Percentiles rank a stretch among this genome's conserved stretches.
These are phyloP conservation scores for Thaumatotibia leucotreta DNA, from an alignment of 1,140 invertebrate species.

Conservation along the genomic window DNA sequence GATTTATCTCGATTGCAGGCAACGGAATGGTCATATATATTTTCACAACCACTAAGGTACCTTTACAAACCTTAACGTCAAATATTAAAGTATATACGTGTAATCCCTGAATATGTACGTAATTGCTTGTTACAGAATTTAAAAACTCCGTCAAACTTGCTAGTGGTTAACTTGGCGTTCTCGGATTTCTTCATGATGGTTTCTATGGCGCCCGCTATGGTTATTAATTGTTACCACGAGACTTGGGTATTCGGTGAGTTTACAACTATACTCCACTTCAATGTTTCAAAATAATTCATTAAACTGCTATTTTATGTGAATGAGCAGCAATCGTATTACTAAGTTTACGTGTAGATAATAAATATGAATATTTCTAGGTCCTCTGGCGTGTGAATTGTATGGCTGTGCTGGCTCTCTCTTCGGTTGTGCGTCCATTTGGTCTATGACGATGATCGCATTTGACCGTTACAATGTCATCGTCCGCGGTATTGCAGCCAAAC, in stretches of 20 bases:
- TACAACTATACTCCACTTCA: neutral
- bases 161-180: conserved; percentile 91
- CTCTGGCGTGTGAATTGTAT: conserved; percentile 89
- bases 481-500: conserved; percentile 82
- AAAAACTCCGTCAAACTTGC: conserved; percentile 89
- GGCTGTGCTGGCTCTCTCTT: conserved; percentile 88
- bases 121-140: conserved; percentile 71
- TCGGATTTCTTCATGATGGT: conserved; percentile 94
- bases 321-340: too few species aligned
- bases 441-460: conserved; percentile 90
- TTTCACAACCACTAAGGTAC: conserved; percentile 79
- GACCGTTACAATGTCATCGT: conserved; percentile 94
- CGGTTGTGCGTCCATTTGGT: conserved; percentile 90
- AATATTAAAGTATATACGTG: neutral
- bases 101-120: neutral
- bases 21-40: conserved; percentile 93
- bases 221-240: conserved; percentile 91
- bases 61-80: neutral
- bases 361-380: conserved; percentile 74
- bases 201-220: conserved; percentile 88
- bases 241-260: conserved; percentile 88
- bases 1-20: conserved; percentile 82
- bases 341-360: neutral
- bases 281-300: too few species aligned
- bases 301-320: too few species aligned